A percentile compares a stretch with the other conserved stretches of the same genome.
Conservation (phyloP, 1,140 invertebrate species). For the Panulirus ornatus region DNA sequence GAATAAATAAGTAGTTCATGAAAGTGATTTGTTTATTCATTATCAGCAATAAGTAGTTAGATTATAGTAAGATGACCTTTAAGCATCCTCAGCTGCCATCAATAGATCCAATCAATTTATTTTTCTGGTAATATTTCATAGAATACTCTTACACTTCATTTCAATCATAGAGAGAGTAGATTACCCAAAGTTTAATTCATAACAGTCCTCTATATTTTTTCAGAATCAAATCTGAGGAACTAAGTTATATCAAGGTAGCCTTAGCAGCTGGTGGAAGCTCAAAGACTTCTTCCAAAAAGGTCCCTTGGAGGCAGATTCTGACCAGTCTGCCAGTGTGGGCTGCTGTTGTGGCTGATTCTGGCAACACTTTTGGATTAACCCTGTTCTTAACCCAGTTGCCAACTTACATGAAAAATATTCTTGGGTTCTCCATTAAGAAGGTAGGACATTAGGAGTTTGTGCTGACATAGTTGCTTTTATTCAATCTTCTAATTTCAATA, state of each 20-base stretch:
- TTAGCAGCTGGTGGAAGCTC: constrained; percentile 5
- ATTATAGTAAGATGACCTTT: no score
- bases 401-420: constrained; percentile 58
- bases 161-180: no score
- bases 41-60: no score
- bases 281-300: neutral
- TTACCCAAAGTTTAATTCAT: neutral
- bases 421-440: constrained; percentile 51
- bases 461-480: no score
- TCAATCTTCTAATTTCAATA: no score
- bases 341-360: neutral
- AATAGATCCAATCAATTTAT: no score
- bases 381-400: constrained; percentile 31
- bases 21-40: no score
- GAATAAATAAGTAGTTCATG: no score
- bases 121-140: no score
- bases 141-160: no score
- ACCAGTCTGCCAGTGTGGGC: constrained; percentile 32
- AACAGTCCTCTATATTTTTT: neutral
- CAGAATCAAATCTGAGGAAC: constrained; percentile 49
- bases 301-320: constrained; percentile 19
- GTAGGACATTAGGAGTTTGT: no score
- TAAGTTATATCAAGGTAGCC: constrained; percentile 25
- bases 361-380: constrained; percentile 12
- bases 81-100: no score